Conservation (phyloP, 2,797 vertebrate species). For the Dipus sagitta region DNA sequence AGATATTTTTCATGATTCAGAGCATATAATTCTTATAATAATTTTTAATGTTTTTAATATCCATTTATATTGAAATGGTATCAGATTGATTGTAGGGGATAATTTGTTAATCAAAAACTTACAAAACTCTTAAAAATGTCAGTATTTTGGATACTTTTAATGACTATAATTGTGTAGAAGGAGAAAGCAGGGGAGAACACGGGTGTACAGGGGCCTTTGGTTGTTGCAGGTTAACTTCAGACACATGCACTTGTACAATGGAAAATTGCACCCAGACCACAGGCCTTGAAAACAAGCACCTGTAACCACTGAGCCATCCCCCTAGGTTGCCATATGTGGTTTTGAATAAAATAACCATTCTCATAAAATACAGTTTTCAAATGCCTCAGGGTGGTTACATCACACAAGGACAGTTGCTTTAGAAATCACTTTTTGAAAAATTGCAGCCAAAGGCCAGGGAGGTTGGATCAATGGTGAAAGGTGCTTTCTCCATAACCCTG, state of each 20-base stretch:
- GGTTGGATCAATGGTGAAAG: too few relatives aligned
- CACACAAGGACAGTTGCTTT: too few relatives aligned
- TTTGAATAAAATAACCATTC: slow-evolving; percentile 74
- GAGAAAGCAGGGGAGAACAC: too few relatives aligned
- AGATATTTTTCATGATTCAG: neutral
- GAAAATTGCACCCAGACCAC: too few relatives aligned
- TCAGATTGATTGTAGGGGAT: neutral
- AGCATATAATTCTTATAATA: neutral
- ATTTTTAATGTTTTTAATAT: neutral
- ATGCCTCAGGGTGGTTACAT: neutral
- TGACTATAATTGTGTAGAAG: slow-evolving; percentile 13
- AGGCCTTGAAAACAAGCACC: too few relatives aligned
- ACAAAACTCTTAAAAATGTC: slow-evolving; percentile 48
- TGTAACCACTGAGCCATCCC: too few relatives aligned
- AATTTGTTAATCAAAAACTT: slow-evolving; percentile 63
- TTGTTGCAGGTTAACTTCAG: too few relatives aligned
- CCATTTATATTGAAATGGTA: neutral
- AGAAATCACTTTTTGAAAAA: too few relatives aligned
- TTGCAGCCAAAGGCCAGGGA: too few relatives aligned
- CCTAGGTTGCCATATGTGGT: neutral
- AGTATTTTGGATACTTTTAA: neutral
- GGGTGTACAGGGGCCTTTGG: too few relatives aligned
- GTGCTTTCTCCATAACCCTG: too few relatives aligned
- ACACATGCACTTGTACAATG: too few relatives aligned
- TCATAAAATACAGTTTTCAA: neutral